Base-by-base conservation (phyloP, 2,888 invertebrate genomes). In the Tachystola acroxantha region DNA sequence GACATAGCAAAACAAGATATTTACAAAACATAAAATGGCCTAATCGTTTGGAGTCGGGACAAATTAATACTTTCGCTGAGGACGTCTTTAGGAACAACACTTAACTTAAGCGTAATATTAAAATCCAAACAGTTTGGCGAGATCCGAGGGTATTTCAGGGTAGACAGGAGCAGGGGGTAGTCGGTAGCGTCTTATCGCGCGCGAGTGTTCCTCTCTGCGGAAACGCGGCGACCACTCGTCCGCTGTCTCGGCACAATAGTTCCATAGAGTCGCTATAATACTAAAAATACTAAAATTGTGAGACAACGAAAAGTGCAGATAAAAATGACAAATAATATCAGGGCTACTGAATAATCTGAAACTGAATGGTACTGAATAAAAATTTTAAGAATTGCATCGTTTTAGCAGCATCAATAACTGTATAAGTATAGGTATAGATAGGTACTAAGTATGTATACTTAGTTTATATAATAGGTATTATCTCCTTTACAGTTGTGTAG, bases 21-120 rank as follows among this genome's bases (percentile, higher is more conserved):
- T n/a, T n/a, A n/a, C n/a, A n/a, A n/a, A n/a, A n/a, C n/a, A n/a
- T 2, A 24, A 24, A 27, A 27, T 27, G 11, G 27, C 10, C 25
- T 10, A 24, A 25, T 25, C 32, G 10, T 25, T 13, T 19, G 2
- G 14, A 25, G 32, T 13, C 11, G 62, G 67, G 64, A 78, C 82
- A 85, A 85, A 84, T 85, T 81, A 84, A 78, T 78, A 78, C 79
- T 81, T 79, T n/a, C 72, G 66, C 53, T 46, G 58, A 62, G 60
- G 71, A 78, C 61, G 67, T 78, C 79, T 82, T 78, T 75, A 73
- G 71, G 61, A 70, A 81, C 80, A 82, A 73, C 80, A 80, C 82
- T 85, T 79, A 78, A 80, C 82, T 85, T 79, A 78, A 79, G 69
- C 59, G 64, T 75, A 66, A 82, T 84, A 85, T 85, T 85, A 84